Evolutionary conservation across 2,797 vertebrate species (phyloP), one percentile per base, ranked within the genome.

Genomic region (Menidia menidia): DNA sequence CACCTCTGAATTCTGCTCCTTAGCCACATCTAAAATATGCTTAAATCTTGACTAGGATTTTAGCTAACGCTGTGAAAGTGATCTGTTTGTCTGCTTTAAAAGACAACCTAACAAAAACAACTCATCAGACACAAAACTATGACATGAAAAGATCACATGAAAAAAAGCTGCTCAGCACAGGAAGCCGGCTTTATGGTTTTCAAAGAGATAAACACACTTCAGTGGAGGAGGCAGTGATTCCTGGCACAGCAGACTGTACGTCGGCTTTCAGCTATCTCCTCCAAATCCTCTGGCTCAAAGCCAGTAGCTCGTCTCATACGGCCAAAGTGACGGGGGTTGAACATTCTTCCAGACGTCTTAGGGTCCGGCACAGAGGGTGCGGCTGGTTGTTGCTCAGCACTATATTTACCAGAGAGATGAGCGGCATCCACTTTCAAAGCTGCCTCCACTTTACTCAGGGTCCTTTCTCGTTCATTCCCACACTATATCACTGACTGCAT

Each of bases 331-430:
- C 85, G 78, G 39, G 57, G 71, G 82, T 71, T 88, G 86, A 88
- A 85, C 88, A 92, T 93, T 92, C 91, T 74, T 85, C 60, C 51
- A 80, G 78, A 54, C 71, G 84, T 87, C 89, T 89, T 68, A 73
- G 86, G 75, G 75, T 85, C 73, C 78, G 64, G 74, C 68, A 78
- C 8, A 53, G 71, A 87, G 84, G 83, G 80, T 16, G 68, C 15
- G 77, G 79, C 89, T 78, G 82, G 68, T 69, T 79, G 61, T 82
- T 75, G 68, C 80, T 78, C 77, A 83, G 86, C 69, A 80, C 91
- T 92, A 90, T 87, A 90, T 92, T 93, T 93, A 92, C 73, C 74
- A 64, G 71, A 72, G 71, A 65, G 50, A 75, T 72, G 45, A 80
- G 75, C 4, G 42, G 68, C 60, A 55, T 86, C 79, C 70, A 72